phyloP scores from a whole-genome alignment of 2,797 vertebrate species.

The Tragelaphus eurycerus region DNA sequence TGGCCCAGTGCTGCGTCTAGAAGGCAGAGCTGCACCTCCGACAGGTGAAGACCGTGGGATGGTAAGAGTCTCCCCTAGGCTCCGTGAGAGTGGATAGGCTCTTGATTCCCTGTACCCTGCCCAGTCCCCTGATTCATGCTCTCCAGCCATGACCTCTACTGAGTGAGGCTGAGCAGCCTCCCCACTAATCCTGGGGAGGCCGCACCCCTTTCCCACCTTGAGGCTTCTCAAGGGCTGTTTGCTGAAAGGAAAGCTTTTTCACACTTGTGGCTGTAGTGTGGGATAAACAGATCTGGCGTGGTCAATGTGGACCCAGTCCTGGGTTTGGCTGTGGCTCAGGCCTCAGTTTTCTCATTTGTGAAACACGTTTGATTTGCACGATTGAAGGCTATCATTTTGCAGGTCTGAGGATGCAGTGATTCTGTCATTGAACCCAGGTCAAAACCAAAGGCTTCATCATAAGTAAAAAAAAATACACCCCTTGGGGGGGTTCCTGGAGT shows the following conservation, averaged over 20 bases:
- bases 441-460: not conserved
- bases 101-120: not conserved
- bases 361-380: not conserved
- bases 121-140: too few relatives aligned
- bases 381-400: not conserved
- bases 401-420: not conserved
- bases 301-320: too few relatives aligned
- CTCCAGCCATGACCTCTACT: not conserved
- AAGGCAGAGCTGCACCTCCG: not conserved
- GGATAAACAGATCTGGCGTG: not conserved
- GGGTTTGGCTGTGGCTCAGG: not conserved
- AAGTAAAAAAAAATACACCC: not conserved
- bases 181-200: not conserved
- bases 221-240: not conserved
- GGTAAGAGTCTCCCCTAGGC: not conserved
- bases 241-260: not conserved
- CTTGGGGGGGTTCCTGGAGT: rapidly evolving
- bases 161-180: not conserved
- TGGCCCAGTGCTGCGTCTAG: rapidly evolving
- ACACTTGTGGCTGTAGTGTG: rapidly evolving
- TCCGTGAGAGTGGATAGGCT: not conserved
- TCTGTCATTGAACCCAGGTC: not conserved
- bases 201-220: not conserved
- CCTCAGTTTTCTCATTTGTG: not conserved
- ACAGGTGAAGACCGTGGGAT: not conserved